These are phyloP conservation scores for Cyprinella venusta DNA, from an alignment of 2,797 vertebrate species.

Conservation along the genomic window DNA sequence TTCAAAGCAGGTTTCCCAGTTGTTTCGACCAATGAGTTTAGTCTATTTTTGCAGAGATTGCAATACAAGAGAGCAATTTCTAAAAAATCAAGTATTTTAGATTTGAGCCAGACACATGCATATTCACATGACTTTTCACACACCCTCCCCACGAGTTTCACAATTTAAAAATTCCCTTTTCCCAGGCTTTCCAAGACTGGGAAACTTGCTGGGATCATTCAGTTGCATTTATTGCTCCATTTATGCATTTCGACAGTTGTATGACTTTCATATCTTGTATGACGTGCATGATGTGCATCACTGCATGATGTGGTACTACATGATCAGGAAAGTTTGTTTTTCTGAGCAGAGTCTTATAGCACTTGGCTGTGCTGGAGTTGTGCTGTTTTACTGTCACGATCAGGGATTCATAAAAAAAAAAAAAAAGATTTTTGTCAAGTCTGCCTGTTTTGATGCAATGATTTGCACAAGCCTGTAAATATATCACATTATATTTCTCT, in stretches of 20 bases:
- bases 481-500: conserved; percentile 19
- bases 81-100: not conserved
- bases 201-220: not conserved
- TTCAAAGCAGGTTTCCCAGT: not conserved
- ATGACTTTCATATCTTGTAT: not conserved
- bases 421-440: conserved; percentile 19
- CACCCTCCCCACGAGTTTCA: not conserved
- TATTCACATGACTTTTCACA: not conserved
- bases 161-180: not conserved
- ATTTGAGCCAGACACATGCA: not conserved
- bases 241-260: not conserved
- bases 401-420: conserved; percentile 53
- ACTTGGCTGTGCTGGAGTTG: conserved; percentile 37
- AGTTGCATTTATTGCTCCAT: not conserved
- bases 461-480: conserved; percentile 59
- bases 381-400: conserved; percentile 43
- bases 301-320: not conserved
- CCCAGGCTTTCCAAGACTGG: not conserved
- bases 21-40: not conserved
- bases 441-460: conserved; percentile 49
- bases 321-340: conserved; percentile 4
- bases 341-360: conserved; percentile 11
- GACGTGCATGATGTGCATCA: conserved; percentile 9
- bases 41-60: not conserved
- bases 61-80: not conserved